These are phyloP conservation scores for Echiichthys vipera DNA, from an alignment of 2,797 vertebrate genomes.

Conservation along the genomic window DNA sequence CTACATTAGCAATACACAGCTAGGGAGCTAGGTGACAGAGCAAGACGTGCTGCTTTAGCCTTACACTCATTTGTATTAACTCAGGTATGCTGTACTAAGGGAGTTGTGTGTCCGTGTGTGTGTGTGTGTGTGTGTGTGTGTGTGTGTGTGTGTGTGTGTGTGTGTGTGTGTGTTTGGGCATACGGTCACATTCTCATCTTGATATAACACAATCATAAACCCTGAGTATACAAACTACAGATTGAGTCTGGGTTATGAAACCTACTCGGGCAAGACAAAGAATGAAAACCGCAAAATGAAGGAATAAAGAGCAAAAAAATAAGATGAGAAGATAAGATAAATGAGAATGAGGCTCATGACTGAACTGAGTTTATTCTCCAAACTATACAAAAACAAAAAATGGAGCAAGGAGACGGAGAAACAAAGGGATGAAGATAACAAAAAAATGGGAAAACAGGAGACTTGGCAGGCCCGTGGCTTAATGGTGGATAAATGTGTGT, in stretches of 20 bases:
- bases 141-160: too few relatives aligned
- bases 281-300: not conserved
- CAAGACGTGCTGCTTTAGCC: not conserved
- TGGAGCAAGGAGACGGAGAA: not conserved
- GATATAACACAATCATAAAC: too few relatives aligned
- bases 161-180: too few relatives aligned
- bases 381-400: not conserved
- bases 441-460: not conserved
- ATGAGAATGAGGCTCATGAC: not conserved
- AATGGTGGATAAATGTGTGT: conserved; percentile 21
- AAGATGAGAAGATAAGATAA: not conserved
- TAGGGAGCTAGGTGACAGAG: not conserved
- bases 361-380: not conserved
- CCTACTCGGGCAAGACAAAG: not conserved
- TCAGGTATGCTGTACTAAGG: too few relatives aligned
- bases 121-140: too few relatives aligned
- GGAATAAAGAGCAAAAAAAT: not conserved
- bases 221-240: not conserved
- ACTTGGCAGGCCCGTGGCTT: not conserved
- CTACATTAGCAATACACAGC: not conserved
- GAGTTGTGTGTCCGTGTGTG: too few relatives aligned
- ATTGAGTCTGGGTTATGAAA: not conserved
- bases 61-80: too few relatives aligned
- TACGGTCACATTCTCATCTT: too few relatives aligned
- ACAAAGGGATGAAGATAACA: not conserved